Base-by-base conservation (phyloP, 2,888 invertebrate species). In the Spodoptera littoralis region DNA sequence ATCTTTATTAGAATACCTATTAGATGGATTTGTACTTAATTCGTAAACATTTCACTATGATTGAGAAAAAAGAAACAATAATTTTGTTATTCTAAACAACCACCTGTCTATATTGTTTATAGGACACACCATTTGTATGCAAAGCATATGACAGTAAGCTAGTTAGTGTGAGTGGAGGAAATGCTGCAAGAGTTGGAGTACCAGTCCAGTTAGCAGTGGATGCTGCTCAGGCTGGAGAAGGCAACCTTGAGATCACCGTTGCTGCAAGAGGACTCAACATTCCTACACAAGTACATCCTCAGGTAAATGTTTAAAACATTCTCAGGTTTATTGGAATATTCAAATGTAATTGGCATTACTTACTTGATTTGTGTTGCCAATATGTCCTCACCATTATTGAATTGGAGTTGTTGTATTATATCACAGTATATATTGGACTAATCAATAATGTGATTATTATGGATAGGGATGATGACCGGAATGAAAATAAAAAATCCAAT, bases 151-250 rank as follows among this genome's bases (percentile, higher is more conserved):
- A 99, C 92, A 98, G 99, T 36, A 97, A 97, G 73, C 96, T 97
- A 86, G 98, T 98, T 22, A 96, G 97, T 80, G 98, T 98, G 46
- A 96, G 96, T 42, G 98, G 97, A 49, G 96, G 97, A 72, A 97
- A 97, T 44, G 96, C 96, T 60, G 93, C 93, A 11, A 81, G 93
- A 27, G 97, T 99, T 11, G 98, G 99, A 56, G 96, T 98, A 76
- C 97, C 98, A 4, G 98, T 98, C n/a, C 98, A 98, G 84, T 97
- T 99, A 85, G 98, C 98, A 18, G 99, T 99, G 56, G 99, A 99
- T 90, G 99, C 99, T 3, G 98, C 98, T 72, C 97, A 98, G 89
- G 99, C 99, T 51, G 99, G 99, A 11, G 99, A 99, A 94, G 99
- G 99, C 57, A 98, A 98, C 90, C 95, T 99, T 76, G 99, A 99